Conservation (phyloP, 2,888 invertebrate species). For the Diachrysia chrysitis region DNA sequence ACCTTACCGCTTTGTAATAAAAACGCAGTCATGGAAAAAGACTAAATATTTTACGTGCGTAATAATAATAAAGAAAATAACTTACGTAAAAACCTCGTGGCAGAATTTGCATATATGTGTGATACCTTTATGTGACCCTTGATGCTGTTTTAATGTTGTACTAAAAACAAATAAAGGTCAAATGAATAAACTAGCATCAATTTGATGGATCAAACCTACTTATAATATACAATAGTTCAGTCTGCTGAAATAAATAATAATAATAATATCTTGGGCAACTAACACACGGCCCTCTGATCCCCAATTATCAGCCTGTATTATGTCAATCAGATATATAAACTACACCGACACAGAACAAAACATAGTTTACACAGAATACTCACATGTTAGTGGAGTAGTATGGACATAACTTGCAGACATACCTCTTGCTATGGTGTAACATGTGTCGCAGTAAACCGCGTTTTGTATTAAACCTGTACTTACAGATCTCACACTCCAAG, state of each 20-base stretch:
- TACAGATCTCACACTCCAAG: conserved; percentile 78
- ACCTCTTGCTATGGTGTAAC: conserved; percentile 82
- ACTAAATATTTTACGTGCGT: too few species aligned
- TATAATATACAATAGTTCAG: too few species aligned
- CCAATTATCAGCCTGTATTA: too few species aligned
- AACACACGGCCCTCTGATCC: too few species aligned
- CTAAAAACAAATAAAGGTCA: conserved; percentile 60
- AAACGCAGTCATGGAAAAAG: too few species aligned
- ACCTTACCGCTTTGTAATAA: too few species aligned
- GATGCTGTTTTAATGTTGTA: conserved; percentile 84
- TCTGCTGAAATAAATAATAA: too few species aligned
- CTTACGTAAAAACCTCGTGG: conserved; percentile 83
- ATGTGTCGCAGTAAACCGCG: conserved; percentile 79
- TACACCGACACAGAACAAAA: too few species aligned
- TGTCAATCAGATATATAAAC: too few species aligned
- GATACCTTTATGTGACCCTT: conserved; percentile 83
- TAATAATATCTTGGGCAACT: too few species aligned
- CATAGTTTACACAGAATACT: conserved; percentile 54
- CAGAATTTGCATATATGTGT: conserved; percentile 84
- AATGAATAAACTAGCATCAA: background rate
- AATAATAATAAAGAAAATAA: conserved; percentile 29
- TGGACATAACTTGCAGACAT: conserved; percentile 78
- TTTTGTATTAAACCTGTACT: conserved; percentile 79
- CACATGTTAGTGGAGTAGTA: conserved; percentile 83
- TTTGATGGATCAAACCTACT: background rate